A percentile compares a stretch with the other conserved stretches of the same genome.
These are phyloP conservation scores for Corbicula japonica DNA, from an alignment of 2,888 invertebrate species.

Conservation along the genomic window DNA sequence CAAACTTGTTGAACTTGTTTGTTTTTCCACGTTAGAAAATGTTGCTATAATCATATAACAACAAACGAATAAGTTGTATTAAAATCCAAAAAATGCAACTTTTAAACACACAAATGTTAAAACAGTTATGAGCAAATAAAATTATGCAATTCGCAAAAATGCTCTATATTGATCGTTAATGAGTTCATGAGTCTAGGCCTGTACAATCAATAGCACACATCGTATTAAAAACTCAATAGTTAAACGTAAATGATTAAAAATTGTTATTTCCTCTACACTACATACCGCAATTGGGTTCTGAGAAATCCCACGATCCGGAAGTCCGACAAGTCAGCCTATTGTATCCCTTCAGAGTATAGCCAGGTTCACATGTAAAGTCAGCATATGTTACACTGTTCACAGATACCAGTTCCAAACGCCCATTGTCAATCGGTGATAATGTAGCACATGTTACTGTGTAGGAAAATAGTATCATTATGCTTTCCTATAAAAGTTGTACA, in stretches of 20 bases:
- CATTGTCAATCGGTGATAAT: conserved; percentile 41
- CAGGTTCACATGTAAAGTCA: conserved; percentile 43
- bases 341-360: conserved; percentile 44
- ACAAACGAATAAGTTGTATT: too few relatives aligned
- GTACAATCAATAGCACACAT: too few relatives aligned
- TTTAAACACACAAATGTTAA: not conserved
- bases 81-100: not conserved
- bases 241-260: too few relatives aligned
- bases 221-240: too few relatives aligned
- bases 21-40: too few relatives aligned
- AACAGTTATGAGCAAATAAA: too few relatives aligned
- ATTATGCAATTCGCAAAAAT: too few relatives aligned
- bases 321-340: conserved; percentile 39
- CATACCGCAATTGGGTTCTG: conserved; percentile 57
- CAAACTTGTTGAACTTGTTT: too few relatives aligned
- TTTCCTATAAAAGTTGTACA: not conserved
- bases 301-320: conserved; percentile 57
- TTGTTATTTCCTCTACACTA: too few relatives aligned
- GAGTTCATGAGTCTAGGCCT: too few relatives aligned
- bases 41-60: too few relatives aligned
- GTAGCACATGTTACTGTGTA: conserved; percentile 34
- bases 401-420: conserved; percentile 23
- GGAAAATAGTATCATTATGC: not conserved
- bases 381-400: conserved; percentile 44
- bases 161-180: too few relatives aligned